Base-by-base conservation (phyloP, 2,888 invertebrate genomes). In the Sinelater perroti region DNA sequence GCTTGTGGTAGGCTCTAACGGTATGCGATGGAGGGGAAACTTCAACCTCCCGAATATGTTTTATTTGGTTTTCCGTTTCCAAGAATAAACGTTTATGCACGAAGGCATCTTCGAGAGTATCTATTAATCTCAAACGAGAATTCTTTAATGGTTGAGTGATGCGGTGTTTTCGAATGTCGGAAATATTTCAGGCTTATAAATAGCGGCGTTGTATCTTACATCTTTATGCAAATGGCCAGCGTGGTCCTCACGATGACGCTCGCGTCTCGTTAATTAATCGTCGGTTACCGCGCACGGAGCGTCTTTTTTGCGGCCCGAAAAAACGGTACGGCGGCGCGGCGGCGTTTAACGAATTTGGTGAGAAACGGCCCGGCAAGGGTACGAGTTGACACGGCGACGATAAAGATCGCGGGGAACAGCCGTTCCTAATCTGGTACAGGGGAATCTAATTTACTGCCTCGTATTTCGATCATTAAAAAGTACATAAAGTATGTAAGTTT, bases 361-460 rank as follows among this genome's bases (percentile, higher is more conserved):
- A 54, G 54, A 55, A 55, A 55, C 51, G 52, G 38, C 31, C 50
- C 31, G 50, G 54, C 31, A 54, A 53, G 45, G 42, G 44, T 42
- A 60, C 50, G 44, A 45, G 49, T 54, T 44, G 61, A 60, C 60
- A 62, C 63, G 58, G 60, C 61, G 57, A 55, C 24, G 64, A 63
- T 62, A 64, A 60, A 61, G 60, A 65, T 60, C 63, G 57, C 58
- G 62, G 45, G 59, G 40, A 61, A 62, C 61, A 60, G 58, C 57
- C 59, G 60, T 62, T 63, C 65, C 64, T 64, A 67, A 63, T 65
- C 66, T 61, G 56, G 47, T 59, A 64, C 66, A 64, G 62, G 59
- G 60, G 64, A 66, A 60, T 64, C 63, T 64, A 66, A 66, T 64
- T 66, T 66, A 66, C 63, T 62, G 60, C 61, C 57, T 55, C 60